Percentiles rank a stretch among this genome's conserved stretches.
phyloP scores from a whole-genome alignment of 2,888 invertebrate species.

The Parelbella ahira region DNA sequence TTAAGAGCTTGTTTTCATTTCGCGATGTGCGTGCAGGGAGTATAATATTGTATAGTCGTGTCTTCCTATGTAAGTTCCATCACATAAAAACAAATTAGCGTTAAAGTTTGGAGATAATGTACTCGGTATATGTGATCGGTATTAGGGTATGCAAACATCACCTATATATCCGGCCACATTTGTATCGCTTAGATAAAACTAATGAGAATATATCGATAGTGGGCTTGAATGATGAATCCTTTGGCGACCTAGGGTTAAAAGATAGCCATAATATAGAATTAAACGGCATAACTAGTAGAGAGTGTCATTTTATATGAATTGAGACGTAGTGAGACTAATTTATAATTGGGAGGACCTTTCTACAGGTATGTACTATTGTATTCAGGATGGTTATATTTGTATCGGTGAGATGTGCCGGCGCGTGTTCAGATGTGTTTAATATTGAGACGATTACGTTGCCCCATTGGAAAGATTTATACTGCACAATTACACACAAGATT shows the following conservation, averaged over 20 bases:
- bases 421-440: slow-evolving; percentile 14
- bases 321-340: slow-evolving; percentile 53
- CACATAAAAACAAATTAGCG: slow-evolving; percentile 52
- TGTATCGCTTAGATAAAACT: slow-evolving; percentile 53
- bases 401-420: slow-evolving; percentile 11
- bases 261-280: slow-evolving; percentile 51
- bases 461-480: slow-evolving; percentile 62
- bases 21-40: slow-evolving; percentile 50
- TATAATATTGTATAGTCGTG: slow-evolving; percentile 62
- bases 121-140: slow-evolving; percentile 48
- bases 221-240: slow-evolving; percentile 52
- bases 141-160: slow-evolving; percentile 58
- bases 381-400: slow-evolving; percentile 18
- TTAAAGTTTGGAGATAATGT: slow-evolving; percentile 48
- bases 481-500: slow-evolving; percentile 74
- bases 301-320: slow-evolving; percentile 60
- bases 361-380: slow-evolving; percentile 24
- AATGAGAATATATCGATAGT: slow-evolving; percentile 53
- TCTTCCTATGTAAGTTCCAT: slow-evolving; percentile 77
- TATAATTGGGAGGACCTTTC: slow-evolving; percentile 55
- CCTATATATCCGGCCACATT: slow-evolving; percentile 66
- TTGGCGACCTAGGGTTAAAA: slow-evolving; percentile 41
- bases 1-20: slow-evolving; percentile 37
- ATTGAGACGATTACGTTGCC: slow-evolving; percentile 24
- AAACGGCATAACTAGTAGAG: slow-evolving; percentile 52